Evolutionary conservation across 2,113 vertebrate genomes (phyloP).

Genomic region (Zapornia atra): DNA sequence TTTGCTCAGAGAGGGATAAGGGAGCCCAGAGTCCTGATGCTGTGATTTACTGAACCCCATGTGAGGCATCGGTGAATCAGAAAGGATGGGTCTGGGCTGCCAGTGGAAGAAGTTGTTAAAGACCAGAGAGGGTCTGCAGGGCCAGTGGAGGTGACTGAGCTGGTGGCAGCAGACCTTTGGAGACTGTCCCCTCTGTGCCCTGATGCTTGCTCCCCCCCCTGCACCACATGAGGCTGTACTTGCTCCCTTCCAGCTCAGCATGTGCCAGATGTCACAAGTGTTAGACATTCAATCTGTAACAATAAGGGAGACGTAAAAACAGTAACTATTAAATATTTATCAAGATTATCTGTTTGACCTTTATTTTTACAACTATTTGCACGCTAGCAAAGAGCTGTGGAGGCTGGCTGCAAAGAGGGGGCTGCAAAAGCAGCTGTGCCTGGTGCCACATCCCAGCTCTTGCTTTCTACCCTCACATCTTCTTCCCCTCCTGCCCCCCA

Average conservation of each 20-base stretch:
- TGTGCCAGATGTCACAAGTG: neutral
- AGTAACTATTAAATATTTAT: conserved; percentile 68
- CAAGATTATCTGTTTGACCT: conserved; percentile 43
- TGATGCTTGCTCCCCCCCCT: neutral
- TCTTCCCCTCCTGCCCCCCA: neutral
- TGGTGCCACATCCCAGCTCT: neutral
- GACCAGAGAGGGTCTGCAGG: neutral
- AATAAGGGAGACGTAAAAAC: conserved; percentile 15
- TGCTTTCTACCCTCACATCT: neutral
- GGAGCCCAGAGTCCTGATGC: neutral
- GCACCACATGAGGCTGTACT: neutral
- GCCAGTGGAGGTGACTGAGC: neutral
- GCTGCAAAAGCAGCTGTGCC: neutral
- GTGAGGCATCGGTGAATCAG: neutral
- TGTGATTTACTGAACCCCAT: neutral
- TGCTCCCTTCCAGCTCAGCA: neutral
- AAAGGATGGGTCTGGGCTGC: neutral
- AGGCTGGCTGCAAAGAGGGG: neutral
- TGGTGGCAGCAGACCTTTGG: neutral
- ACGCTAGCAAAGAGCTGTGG: neutral
- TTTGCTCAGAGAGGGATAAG: neutral
- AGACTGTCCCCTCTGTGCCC: neutral
- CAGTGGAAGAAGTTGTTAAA: neutral
- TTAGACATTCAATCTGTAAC: conserved; percentile 15
- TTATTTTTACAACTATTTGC: conserved; percentile 47